Evolutionary conservation across 2,888 invertebrate species (phyloP), one percentile per base, ranked within the genome.

Genomic region (Synanthedon tipuliformis): DNA sequence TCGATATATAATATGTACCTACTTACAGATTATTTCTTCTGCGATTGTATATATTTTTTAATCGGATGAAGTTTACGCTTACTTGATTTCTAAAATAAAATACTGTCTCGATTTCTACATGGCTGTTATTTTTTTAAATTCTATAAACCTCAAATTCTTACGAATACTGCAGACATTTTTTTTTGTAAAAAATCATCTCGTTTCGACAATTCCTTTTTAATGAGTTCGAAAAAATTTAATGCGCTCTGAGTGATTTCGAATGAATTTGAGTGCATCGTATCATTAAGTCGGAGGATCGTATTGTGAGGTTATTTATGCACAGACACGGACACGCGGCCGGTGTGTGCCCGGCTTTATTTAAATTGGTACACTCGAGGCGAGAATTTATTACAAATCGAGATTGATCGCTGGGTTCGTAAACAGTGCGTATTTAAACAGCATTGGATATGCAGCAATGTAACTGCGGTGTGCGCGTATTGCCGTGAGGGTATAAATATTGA

Each of bases 401-500:
- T 45, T 49, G 49, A 49, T 49, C 18, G 59, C 53, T 61, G 61
- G 67, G 56, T 64, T 55, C 58, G 56, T 57, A 60, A 61, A 64
- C 65, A 61, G 57, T 57, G 55, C 57, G 59, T 59, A 58, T 59
- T 59, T 54, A 59, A 63, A 57, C 54, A 56, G 50, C 59, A 63
- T 63, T 62, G 45, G 45, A 56, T 55, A 59, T 55, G 67, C 73
- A 63, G 79, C 74, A 74, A 80, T 78, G 79, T 77, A 78, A 61
- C 66, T 61, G 66, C 68, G 62, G 69, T 64, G 70, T 63, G 64
- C 63, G 69, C 65, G 78, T 81, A 75, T 78, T 80, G 74, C 81
- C 81, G 74, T 60, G 61, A 66, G 66, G 64, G 68, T 66, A 80
- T 82, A 80, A 81, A 82, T 81, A 83, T 82, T 76, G 83, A 79